A percentile compares a stretch with the other conserved stretches of the same genome.
Evolutionary conservation across 2,113 vertebrate species (phyloP).

Genomic region (Anoplopoma fimbria): DNA sequence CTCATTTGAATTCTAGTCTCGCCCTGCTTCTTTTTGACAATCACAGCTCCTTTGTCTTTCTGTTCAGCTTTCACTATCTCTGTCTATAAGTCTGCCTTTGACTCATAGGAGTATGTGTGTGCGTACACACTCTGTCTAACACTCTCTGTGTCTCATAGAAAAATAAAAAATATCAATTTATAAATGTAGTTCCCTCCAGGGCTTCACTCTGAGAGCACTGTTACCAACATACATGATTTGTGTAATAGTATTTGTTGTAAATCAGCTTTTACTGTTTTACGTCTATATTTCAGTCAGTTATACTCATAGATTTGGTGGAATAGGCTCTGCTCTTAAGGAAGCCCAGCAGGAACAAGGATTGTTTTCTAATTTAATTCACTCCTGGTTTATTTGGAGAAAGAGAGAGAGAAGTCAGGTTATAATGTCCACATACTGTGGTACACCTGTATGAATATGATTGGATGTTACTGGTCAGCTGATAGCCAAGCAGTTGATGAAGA

Average conservation of each 20-base stretch:
- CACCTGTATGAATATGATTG: not conserved
- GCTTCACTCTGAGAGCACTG: not conserved
- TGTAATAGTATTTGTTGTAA: not conserved
- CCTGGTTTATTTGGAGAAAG: not conserved
- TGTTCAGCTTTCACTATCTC: conserved; percentile 42
- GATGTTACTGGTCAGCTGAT: conserved; percentile 5
- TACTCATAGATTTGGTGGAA: not conserved
- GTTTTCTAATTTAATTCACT: too few species aligned
- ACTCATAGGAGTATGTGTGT: not conserved
- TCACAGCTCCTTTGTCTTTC: conserved; percentile 56
- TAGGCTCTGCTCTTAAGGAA: not conserved
- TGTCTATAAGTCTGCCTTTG: conserved; percentile 25
- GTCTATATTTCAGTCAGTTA: conserved; percentile 3
- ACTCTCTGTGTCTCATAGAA: not conserved
- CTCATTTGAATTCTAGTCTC: conserved; percentile 60
- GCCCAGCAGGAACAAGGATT: too few species aligned
- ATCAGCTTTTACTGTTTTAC: conserved; percentile 12
- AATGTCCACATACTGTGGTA: not conserved
- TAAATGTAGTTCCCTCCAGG: not conserved
- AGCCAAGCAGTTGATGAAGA: not conserved
- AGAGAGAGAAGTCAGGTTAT: not conserved
- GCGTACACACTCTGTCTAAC: not conserved
- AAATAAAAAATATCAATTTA: conserved; percentile 4
- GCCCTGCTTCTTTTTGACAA: conserved; percentile 44
- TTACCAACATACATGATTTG: not conserved